Evolutionary conservation across 2,113 vertebrate species (phyloP).

Genomic region (Muscicapa adusta): DNA sequence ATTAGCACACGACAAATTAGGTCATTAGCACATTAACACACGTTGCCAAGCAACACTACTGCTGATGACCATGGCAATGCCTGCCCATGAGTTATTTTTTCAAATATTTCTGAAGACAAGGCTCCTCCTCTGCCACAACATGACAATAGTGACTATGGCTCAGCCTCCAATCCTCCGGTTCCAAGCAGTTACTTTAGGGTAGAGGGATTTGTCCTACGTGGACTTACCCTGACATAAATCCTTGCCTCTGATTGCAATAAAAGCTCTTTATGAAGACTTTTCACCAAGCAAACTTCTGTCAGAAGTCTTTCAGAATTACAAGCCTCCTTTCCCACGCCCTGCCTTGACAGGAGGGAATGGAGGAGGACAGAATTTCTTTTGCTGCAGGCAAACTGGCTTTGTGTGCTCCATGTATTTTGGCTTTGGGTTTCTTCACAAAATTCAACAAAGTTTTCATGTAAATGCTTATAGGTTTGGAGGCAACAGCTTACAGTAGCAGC

Average conservation of each 20-base stretch:
- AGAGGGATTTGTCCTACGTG: neutral
- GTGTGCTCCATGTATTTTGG: neutral
- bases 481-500: neutral
- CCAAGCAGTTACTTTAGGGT: neutral
- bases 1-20: neutral
- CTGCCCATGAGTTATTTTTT: neutral
- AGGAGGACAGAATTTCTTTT: neutral
- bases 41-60: neutral
- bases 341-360: fast-evolving
- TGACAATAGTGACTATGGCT: neutral
- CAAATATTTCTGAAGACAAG: neutral
- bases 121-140: neutral
- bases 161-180: neutral
- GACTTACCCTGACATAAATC: neutral
- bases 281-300: neutral
- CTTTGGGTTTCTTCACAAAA: neutral
- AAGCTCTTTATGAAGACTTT: neutral
- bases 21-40: neutral
- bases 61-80: fast-evolving
- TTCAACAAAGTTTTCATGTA: neutral
- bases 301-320: neutral
- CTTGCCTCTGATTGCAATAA: neutral
- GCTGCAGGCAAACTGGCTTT: neutral
- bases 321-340: neutral
- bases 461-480: neutral